Evolutionary conservation across 2,888 invertebrate genomes (phyloP).

Genomic region (Drosophila suboccidentalis): DNA sequence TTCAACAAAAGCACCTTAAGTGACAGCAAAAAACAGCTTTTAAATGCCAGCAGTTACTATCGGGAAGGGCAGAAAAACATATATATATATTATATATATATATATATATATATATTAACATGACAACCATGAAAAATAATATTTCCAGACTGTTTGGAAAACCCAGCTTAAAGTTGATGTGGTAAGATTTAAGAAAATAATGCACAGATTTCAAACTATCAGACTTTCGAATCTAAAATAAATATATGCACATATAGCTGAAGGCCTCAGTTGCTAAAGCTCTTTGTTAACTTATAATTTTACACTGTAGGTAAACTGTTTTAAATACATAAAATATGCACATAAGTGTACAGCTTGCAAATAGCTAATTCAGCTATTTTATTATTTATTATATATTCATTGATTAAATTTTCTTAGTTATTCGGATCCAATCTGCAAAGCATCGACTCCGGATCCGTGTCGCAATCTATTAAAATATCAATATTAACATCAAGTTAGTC

Average conservation of each 20-base stretch:
- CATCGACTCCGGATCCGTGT: slow-evolving; percentile 67
- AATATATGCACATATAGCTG: too few species aligned
- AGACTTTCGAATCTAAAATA: not conserved
- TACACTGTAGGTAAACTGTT: not conserved
- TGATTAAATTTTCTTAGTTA: not conserved
- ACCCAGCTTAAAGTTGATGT: not conserved
- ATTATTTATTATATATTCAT: not conserved
- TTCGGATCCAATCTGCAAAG: slow-evolving; percentile 46
- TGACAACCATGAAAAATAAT: too few species aligned
- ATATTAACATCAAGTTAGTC: too few species aligned
- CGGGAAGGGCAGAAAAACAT: not conserved
- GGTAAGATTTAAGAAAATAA: too few species aligned
- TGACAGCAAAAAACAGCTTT: not conserved
- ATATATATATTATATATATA: too few species aligned
- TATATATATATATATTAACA: not conserved
- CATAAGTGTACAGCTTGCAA: not conserved
- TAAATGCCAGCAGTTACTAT: not conserved
- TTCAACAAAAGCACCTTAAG: not conserved
- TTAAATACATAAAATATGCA: not conserved
- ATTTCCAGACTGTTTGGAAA: not conserved
- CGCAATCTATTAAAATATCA: slow-evolving; percentile 35
- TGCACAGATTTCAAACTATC: too few species aligned
- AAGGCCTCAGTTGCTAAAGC: too few species aligned
- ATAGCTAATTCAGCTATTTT: not conserved
- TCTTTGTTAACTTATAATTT: too few species aligned